A percentile compares a stretch with the other conserved stretches of the same genome.
These are phyloP conservation scores for Drosophila baimaii DNA, from an alignment of 1,140 invertebrate genomes.

Conservation along the genomic window DNA sequence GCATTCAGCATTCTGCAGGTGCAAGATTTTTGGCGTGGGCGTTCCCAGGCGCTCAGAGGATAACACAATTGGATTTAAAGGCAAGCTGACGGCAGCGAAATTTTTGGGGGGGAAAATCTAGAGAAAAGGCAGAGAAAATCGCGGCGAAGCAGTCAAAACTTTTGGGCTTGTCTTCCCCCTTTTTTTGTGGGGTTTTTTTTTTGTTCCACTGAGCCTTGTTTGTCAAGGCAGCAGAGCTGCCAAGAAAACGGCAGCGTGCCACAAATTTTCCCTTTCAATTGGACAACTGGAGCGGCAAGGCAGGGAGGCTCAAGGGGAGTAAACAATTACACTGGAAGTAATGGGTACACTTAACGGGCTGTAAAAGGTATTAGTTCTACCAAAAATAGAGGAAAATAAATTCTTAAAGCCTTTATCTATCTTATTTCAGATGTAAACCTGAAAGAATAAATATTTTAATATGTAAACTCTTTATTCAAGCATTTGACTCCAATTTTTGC, in stretches of 20 bases:
- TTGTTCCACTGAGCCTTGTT: slow-evolving; percentile 54
- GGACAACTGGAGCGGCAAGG: slow-evolving; percentile 61
- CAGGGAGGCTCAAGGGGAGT: slow-evolving; percentile 11
- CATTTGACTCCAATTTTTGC: background rate
- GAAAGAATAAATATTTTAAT: background rate
- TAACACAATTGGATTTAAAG: slow-evolving; percentile 53
- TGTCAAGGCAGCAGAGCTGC: slow-evolving; percentile 75
- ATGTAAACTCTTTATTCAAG: background rate
- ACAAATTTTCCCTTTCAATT: slow-evolving; percentile 71
- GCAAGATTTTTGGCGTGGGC: slow-evolving; percentile 60
- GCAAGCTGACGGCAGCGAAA: slow-evolving; percentile 13
- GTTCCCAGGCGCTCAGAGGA: slow-evolving; percentile 47
- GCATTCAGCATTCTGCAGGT: slow-evolving; percentile 58
- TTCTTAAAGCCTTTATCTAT: accelerated
- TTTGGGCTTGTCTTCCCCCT: slow-evolving; percentile 40
- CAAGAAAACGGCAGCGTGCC: slow-evolving; percentile 66
- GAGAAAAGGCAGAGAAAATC: slow-evolving; percentile 7
- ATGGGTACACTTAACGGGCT: background rate
- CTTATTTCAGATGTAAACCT: background rate
- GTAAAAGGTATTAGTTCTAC: background rate
- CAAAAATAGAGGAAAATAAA: too few species aligned
- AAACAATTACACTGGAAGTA: slow-evolving; percentile 19
- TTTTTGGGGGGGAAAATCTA: background rate
- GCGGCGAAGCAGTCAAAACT: slow-evolving; percentile 61
- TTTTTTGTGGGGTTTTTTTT: slow-evolving; percentile 15